Conservation (phyloP, 2,113 vertebrate genomes). For the Rhombomys opimus region DNA sequence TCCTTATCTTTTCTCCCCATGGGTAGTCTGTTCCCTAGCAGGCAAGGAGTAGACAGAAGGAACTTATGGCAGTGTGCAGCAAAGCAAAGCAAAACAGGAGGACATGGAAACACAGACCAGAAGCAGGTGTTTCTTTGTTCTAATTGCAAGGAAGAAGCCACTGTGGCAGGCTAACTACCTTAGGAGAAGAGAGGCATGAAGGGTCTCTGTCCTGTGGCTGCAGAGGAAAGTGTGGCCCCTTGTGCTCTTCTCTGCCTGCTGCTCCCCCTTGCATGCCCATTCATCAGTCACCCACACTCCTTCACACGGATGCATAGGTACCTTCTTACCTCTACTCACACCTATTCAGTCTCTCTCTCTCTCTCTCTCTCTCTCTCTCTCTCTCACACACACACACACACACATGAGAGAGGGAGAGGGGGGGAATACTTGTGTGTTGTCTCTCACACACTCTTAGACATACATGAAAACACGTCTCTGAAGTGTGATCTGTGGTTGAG, state of each 20-base stretch:
- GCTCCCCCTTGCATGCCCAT: neutral
- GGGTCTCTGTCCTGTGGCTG: neutral
- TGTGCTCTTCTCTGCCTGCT: neutral
- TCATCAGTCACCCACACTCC: neutral
- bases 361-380: neutral
- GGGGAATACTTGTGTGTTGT: neutral
- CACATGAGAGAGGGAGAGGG: neutral
- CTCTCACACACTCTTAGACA: neutral
- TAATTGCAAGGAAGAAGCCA: neutral
- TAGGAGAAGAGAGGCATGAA: neutral
- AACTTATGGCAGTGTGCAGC: neutral
- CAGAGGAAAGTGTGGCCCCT: neutral
- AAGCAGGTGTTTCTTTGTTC: neutral
- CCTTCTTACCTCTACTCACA: neutral
- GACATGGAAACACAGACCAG: neutral
- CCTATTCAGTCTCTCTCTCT: neutral
- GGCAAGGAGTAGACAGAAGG: neutral
- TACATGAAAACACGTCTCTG: neutral
- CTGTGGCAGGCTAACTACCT: neutral
- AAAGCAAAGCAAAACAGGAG: neutral
- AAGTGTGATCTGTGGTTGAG: neutral
- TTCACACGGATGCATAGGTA: neutral
- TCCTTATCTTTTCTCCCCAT: neutral
- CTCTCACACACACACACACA: neutral
- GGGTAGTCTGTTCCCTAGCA: neutral